Evolutionary conservation across 2,797 vertebrate genomes (phyloP), one percentile per base, ranked within the genome.

Genomic region (Pantherophis vulpinus): DNA sequence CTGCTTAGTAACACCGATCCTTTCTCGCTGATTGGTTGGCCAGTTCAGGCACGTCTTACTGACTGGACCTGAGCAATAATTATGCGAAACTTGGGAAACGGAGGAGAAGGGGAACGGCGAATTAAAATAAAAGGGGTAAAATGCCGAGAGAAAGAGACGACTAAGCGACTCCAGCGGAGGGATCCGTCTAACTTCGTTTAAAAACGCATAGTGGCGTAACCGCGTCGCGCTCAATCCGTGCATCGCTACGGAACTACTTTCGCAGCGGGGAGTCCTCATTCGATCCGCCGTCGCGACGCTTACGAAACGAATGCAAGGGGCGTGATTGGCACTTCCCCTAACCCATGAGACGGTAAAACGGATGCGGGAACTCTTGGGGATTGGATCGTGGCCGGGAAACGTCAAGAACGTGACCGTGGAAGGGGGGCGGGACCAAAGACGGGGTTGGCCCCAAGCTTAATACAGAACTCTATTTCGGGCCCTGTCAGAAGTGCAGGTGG

Each of bases 281-380:
- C 91, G 91, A 23, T 56, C 9, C n/a, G 55, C 89, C 42, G 87
- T 91, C 92, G 56, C 12, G 79, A 56, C 25, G n/a, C 59, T 23
- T 27, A 79, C 93, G 20, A 42, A 16, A 37, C 59, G 86, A 13
- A 12, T n/a, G 5, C 13, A 47, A 87, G 4, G 37, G 20, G 0
- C 27, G 13, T 93, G 94, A 96, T 86, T 87, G 90, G 54, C 95
- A 90, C 27, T 1, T 8, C 0, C 0, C 0, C 47, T 59, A n/a
- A 63, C 96, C 96, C 95, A 96, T 97, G 93, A 90, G 60, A 60
- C 5, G 14, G 16, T 9, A 18, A 3, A 83, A 54, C 5, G 4
- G 25, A 16, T 13, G 14, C 42, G 27, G 59, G 27, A 37, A 1
- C 16, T 56, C 8, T 32, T 0, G 18, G 18, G 1, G 90, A 91